Base-by-base conservation (phyloP, 2,113 vertebrate species). In the Pelobates fuscus region DNA sequence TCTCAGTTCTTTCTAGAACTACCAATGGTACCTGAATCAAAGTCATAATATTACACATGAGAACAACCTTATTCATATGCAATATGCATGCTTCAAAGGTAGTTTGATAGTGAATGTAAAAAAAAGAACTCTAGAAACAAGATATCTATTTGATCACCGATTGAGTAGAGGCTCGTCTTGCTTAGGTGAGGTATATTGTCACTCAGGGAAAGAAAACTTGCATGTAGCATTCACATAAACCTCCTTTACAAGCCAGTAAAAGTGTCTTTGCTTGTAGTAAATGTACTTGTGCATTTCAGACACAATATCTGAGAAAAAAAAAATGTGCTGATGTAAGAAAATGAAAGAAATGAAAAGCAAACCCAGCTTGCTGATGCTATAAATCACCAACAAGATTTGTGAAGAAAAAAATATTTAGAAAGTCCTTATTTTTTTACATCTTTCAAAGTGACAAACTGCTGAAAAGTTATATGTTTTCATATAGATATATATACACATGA, bases 191-290 rank as follows among this genome's bases (percentile, higher is more conserved):
- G 63, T 75, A 75, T 67, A 74, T 66, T 66, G 61, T 74, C 52
- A 57, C 71, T 20, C 10, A 43, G 46, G 71, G 71, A 74, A 66
- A 74, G 49, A 58, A 74, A 66, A n/a, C 12, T 43, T 57, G 62
- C 49, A 58, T 74, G 49, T 66, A 57, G 49, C 30, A 58, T 57
- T 74, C 71, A 58, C 62, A 74, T 74, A 73, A 73, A 73, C 60
- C 61, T 55, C 71, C 57, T 73, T 64, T 65, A 73, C 60, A 57
- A 74, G 49, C 49, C 71, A 58, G 49, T 74, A 74, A 74, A 74
- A 66, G 55, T 74, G 71, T 58, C 62, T 74, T 74, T 74, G 71
- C 62, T 74, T 66, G 61, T 18, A 66, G 71, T 74, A 58, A 74
- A 65, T 66, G 62, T 66, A 23, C 29, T 43, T 74, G 17, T 58